Conservation (phyloP, 2,888 invertebrate species). For the Sphaerophoria taeniata region DNA sequence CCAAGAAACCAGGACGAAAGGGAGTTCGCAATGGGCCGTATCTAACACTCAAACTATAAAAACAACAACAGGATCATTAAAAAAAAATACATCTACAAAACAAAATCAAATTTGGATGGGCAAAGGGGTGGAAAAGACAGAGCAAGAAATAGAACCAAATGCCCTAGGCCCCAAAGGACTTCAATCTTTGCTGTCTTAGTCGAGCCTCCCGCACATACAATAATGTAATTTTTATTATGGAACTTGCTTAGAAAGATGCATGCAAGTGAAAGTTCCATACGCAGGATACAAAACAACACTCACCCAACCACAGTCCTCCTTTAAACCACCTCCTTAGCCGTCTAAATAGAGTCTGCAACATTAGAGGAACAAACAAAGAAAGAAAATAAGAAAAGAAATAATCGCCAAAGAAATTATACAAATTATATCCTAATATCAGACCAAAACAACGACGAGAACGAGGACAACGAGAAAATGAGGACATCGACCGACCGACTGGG, state of each 20-base stretch:
- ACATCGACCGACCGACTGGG: background rate
- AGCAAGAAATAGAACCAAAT: conserved; percentile 24
- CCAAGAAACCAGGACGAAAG: background rate
- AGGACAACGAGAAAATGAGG: background rate
- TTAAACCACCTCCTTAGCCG: background rate
- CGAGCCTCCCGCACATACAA: conserved; percentile 25
- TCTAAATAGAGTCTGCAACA: conserved; percentile 36
- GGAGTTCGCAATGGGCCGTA: conserved; percentile 33
- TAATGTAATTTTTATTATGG: conserved; percentile 45
- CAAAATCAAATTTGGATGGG: conserved; percentile 39
- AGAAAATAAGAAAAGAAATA: conserved; percentile 44
- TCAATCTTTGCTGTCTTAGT: background rate
- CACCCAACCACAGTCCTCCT: background rate
- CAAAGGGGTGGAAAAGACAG: background rate
- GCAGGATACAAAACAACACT: conserved; percentile 16
- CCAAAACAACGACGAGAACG: background rate
- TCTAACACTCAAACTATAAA: conserved; percentile 27
- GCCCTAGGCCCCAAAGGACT: conserved; percentile 36
- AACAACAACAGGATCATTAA: conserved; percentile 55
- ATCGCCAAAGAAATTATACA: conserved; percentile 69
- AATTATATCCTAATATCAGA: conserved; percentile 48
- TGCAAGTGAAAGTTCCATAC: conserved; percentile 28
- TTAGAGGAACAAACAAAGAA: conserved; percentile 34
- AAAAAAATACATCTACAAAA: conserved; percentile 44
- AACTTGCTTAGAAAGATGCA: conserved; percentile 42